Percentiles rank a stretch among this genome's conserved stretches.
Conservation (phyloP, 2,797 vertebrate species). For the Sparus aurata region DNA sequence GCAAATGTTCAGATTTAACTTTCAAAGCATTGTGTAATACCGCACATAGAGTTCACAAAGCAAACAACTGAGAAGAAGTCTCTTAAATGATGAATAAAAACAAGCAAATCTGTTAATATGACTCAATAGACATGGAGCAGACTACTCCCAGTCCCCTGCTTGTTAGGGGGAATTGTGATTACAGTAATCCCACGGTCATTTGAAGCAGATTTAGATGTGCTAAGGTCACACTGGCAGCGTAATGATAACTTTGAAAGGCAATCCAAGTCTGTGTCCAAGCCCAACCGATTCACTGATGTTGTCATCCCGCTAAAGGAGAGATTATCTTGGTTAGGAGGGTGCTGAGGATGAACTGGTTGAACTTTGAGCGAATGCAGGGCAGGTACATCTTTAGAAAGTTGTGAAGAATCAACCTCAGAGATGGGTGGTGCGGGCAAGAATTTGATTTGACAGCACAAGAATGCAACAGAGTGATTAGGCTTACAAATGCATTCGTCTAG, state of each 20-base stretch:
- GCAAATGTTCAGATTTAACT: conserved; percentile 2
- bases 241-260: conserved; percentile 56
- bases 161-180: conserved; percentile 49
- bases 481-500: conserved; percentile 35
- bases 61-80: background rate
- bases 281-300: conserved; percentile 30
- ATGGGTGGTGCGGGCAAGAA: conserved; percentile 5
- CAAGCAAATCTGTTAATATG: background rate
- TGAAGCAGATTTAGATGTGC: conserved; percentile 67
- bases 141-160: conserved; percentile 13
- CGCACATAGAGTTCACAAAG: background rate
- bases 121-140: conserved; percentile 12
- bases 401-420: background rate
- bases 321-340: conserved; percentile 32
- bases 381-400: background rate
- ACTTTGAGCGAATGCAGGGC: conserved; percentile 7
- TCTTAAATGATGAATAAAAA: background rate
- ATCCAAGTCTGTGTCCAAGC: conserved; percentile 48
- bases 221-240: conserved; percentile 55
- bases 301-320: conserved; percentile 15
- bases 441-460: conserved; percentile 50
- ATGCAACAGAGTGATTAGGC: conserved; percentile 54
- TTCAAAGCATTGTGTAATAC: background rate
- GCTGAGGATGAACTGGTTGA: conserved; percentile 47
- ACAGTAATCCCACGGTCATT: conserved; percentile 71